Evolutionary conservation across 2,888 invertebrate species (phyloP).

Genomic region (Cataglyphis rosenhaueri): DNA sequence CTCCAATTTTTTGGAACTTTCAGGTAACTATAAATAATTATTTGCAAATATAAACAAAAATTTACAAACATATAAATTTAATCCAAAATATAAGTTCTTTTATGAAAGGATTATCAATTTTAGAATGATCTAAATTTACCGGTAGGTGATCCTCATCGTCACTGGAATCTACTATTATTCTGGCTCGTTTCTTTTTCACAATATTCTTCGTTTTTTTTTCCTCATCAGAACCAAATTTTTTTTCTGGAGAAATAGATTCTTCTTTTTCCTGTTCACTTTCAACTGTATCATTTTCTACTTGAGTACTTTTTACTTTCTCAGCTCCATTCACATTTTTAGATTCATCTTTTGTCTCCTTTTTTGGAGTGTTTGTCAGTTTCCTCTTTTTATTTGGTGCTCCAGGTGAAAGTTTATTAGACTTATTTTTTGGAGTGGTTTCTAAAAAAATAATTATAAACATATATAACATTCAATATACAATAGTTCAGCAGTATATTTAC

Average conservation of each 20-base stretch:
- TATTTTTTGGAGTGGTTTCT: conserved; percentile 59
- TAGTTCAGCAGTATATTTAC: conserved; percentile 7
- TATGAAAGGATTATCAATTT: neutral
- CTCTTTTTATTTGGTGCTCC: conserved; percentile 51
- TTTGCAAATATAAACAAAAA: conserved; percentile 29
- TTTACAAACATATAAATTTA: conserved; percentile 9
- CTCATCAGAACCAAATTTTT: conserved; percentile 31
- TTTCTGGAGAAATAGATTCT: conserved; percentile 68
- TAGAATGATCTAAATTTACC: conserved; percentile 58
- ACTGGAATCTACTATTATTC: conserved; percentile 78
- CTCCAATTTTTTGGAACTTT: conserved; percentile 72
- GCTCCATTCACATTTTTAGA: conserved; percentile 41
- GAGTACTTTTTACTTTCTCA: conserved; percentile 47
- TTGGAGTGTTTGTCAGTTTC: conserved; percentile 49
- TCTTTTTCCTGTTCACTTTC: conserved; percentile 52
- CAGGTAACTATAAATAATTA: conserved; percentile 63
- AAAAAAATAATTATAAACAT: conserved; percentile 1
- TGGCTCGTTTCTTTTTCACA: conserved; percentile 72
- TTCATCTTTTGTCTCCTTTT: conserved; percentile 55
- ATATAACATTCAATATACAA: conserved; percentile 2
- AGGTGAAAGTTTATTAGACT: conserved; percentile 32
- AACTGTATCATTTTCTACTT: conserved; percentile 56
- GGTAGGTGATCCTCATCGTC: conserved; percentile 81
- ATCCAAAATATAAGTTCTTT: neutral
- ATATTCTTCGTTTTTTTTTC: conserved; percentile 16